phyloP scores from a whole-genome alignment of 1,140 invertebrate genomes.

The Ephestia elutella region DNA sequence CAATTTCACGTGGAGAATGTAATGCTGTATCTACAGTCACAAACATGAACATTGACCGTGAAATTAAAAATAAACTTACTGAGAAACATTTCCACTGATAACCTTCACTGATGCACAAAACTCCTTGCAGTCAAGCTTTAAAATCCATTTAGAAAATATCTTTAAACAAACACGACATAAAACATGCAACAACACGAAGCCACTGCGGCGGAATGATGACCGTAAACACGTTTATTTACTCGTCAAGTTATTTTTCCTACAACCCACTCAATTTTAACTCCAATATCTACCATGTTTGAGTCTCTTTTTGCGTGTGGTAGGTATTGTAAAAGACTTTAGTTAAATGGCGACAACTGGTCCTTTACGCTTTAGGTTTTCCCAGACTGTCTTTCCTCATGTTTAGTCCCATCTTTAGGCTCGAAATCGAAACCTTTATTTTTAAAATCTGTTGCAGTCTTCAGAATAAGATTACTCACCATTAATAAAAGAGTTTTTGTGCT shows the following conservation, averaged over 20 bases:
- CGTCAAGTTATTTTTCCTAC: not conserved
- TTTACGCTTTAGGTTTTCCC: conserved; percentile 15
- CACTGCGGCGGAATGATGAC: conserved; percentile 8
- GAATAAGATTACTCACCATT: not conserved
- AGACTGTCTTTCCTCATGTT: not conserved
- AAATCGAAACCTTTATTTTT: not conserved
- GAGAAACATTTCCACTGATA: not conserved
- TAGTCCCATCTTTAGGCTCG: not conserved
- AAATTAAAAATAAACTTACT: not conserved
- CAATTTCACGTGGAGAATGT: not conserved
- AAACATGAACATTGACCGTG: not conserved
- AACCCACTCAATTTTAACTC: not conserved
- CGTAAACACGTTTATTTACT: conserved; percentile 22
- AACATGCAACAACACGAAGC: not conserved
- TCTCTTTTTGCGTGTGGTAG: not conserved
- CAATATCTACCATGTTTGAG: not conserved
- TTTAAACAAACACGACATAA: not conserved
- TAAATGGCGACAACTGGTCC: conserved; percentile 2
- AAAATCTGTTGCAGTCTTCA: not conserved
- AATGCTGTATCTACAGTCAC: too few relatives aligned
- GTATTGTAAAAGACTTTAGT: not conserved
- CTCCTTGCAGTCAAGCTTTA: not conserved
- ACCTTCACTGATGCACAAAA: too few relatives aligned
- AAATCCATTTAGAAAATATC: not conserved
- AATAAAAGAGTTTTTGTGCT: not conserved